These are phyloP conservation scores for Calliphora vomitoria DNA, from an alignment of 2,888 invertebrate genomes.

Conservation along the genomic window DNA sequence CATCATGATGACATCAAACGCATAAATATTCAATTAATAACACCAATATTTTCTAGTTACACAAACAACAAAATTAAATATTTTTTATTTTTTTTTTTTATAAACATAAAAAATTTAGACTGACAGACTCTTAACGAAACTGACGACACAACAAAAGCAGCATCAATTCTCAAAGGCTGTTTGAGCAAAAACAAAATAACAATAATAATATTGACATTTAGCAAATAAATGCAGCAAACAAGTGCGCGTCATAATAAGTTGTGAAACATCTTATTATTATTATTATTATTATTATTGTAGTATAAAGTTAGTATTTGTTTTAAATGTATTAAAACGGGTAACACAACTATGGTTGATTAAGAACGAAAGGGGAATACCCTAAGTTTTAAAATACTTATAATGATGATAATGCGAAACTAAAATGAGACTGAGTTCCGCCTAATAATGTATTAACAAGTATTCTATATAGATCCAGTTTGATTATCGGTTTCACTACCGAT, in stretches of 20 bases:
- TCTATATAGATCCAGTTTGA: too few species aligned
- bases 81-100: slow-evolving; percentile 5
- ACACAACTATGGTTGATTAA: not conserved
- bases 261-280: not conserved
- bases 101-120: slow-evolving; percentile 18
- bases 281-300: too few species aligned
- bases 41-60: slow-evolving; percentile 68
- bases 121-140: slow-evolving; percentile 15
- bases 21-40: slow-evolving; percentile 75
- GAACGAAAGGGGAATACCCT: not conserved
- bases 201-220: slow-evolving; percentile 41
- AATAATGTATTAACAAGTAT: too few species aligned
- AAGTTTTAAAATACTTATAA: not conserved
- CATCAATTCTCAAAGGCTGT: slow-evolving; percentile 42
- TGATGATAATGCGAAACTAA: too few species aligned
- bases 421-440: too few species aligned
- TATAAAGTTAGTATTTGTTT: not conserved
- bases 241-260: slow-evolving; percentile 8
- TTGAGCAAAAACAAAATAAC: not conserved
- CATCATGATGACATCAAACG: slow-evolving; percentile 79
- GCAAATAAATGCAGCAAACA: not conserved
- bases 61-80: slow-evolving; percentile 33
- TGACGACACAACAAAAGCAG: slow-evolving; percentile 17
- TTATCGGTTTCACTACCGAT: too few species aligned
- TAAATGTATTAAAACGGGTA: not conserved